Evolutionary conservation across 2,113 vertebrate species (phyloP).

Genomic region (Zosterops japonicus): DNA sequence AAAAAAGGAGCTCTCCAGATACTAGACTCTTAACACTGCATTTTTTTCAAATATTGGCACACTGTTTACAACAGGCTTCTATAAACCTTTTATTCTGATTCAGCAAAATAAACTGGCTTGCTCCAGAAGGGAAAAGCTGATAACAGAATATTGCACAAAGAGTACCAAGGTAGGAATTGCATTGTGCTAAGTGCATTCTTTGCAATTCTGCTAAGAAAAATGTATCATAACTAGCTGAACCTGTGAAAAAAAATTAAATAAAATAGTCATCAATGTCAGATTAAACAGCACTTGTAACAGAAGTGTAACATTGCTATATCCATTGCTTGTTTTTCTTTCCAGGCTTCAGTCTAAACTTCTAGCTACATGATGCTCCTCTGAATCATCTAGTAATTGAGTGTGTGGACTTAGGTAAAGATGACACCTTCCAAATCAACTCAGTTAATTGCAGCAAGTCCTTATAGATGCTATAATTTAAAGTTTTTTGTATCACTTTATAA

Average conservation of each 20-base stretch:
- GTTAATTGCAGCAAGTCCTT: neutral
- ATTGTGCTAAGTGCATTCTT: neutral
- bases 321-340: neutral
- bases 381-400: neutral
- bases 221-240: neutral
- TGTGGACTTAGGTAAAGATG: neutral
- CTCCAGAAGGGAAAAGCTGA: neutral
- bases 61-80: neutral
- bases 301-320: neutral
- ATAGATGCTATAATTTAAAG: neutral
- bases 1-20: neutral
- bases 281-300: neutral
- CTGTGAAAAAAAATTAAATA: neutral
- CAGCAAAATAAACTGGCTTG: neutral
- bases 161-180: neutral
- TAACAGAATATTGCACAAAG: neutral
- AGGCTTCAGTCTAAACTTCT: neutral
- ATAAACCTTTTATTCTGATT: neutral
- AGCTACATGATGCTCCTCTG: neutral
- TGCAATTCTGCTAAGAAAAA: neutral
- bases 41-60: neutral
- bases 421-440: neutral
- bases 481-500: neutral
- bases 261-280: neutral
- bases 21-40: neutral